Conservation (phyloP, 2,888 invertebrate genomes). For the Arctia plantaginis region DNA sequence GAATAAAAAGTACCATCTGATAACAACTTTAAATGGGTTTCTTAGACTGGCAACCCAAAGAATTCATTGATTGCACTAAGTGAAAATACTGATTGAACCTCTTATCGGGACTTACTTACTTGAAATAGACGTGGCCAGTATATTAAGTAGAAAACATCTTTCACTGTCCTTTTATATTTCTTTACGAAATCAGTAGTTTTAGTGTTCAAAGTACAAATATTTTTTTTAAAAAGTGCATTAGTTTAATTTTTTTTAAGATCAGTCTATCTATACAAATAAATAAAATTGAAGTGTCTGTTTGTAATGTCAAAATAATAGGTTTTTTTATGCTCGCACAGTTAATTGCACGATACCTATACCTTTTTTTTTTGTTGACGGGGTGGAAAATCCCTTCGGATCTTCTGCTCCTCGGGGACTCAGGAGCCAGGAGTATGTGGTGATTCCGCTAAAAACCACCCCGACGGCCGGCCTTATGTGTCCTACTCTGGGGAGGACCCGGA, state of each 20-base stretch:
- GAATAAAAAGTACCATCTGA: background rate
- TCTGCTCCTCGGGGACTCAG: too few species aligned
- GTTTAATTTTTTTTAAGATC: background rate
- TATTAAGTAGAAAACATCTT: background rate
- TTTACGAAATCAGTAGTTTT: background rate
- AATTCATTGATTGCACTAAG: conserved; percentile 12
- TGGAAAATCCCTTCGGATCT: too few species aligned
- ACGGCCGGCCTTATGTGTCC: too few species aligned
- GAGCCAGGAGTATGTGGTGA: too few species aligned
- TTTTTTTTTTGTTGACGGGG: too few species aligned
- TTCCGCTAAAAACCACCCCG: too few species aligned
- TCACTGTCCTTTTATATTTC: background rate
- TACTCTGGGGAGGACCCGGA: too few species aligned
- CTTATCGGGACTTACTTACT: conserved; percentile 11
- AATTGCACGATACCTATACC: too few species aligned
- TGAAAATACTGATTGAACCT: conserved; percentile 13
- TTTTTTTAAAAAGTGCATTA: background rate
- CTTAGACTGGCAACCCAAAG: conserved; percentile 1
- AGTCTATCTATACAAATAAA: too few species aligned
- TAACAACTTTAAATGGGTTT: conserved; percentile 12
- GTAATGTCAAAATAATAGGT: too few species aligned
- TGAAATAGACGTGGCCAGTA: conserved; percentile 6
- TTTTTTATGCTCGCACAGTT: too few species aligned
- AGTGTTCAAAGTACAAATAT: background rate
- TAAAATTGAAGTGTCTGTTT: too few species aligned